A percentile compares a stretch with the other conserved stretches of the same genome.
Conservation (phyloP, 2,888 invertebrate species). For the Mellilla xanthometata region DNA sequence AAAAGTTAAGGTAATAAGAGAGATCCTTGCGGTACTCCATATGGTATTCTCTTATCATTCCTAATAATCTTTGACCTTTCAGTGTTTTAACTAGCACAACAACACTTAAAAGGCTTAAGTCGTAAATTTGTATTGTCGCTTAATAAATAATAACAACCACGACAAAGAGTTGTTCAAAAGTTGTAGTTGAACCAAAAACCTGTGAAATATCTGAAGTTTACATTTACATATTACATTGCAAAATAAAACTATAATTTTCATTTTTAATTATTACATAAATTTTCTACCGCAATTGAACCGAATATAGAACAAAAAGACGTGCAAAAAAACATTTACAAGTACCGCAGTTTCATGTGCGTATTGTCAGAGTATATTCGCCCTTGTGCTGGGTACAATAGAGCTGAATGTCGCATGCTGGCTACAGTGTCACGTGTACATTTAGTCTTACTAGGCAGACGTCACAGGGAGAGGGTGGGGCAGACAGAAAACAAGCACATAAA, state of each 20-base stretch:
- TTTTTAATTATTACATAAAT: background rate
- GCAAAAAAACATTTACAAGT: slow-evolving; percentile 24
- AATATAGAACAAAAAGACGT: slow-evolving; percentile 25
- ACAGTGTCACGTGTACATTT: slow-evolving; percentile 50
- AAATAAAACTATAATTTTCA: no score
- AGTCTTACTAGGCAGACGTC: slow-evolving; percentile 56
- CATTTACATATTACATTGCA: no score
- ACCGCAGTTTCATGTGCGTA: slow-evolving; percentile 30
- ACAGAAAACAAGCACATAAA: slow-evolving; percentile 18
- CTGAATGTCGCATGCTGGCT: slow-evolving; percentile 34
- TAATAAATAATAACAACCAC: no score
- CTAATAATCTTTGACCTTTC: no score
- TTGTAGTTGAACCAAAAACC: slow-evolving; percentile 15
- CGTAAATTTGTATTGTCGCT: no score
- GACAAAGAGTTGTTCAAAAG: no score
- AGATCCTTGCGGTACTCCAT: no score
- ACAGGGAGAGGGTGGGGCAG: slow-evolving; percentile 37
- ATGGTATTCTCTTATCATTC: no score
- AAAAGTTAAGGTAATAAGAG: no score
- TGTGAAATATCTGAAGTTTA: background rate
- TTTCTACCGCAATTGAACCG: background rate
- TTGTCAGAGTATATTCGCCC: slow-evolving; percentile 22
- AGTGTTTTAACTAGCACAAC: no score
- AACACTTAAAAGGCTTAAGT: no score
- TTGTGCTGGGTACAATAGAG: slow-evolving; percentile 25